phyloP scores from a whole-genome alignment of 2,888 invertebrate species.

The Lordiphosa andalusiaca region DNA sequence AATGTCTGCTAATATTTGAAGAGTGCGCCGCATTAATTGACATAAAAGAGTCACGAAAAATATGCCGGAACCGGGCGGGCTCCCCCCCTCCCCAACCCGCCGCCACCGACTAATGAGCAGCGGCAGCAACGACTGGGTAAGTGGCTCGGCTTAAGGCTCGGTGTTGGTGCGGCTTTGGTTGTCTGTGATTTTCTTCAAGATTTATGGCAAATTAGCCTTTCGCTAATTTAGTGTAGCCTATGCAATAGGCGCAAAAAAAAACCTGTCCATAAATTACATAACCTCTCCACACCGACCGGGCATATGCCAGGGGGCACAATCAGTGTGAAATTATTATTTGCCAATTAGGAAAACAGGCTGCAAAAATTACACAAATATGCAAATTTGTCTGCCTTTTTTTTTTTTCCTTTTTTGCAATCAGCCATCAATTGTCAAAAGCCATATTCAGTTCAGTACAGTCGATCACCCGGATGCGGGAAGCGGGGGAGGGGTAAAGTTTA shows the following conservation, averaged over 20 bases:
- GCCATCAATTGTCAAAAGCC: constrained; percentile 58
- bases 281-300: constrained; percentile 12
- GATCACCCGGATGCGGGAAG: constrained; percentile 1
- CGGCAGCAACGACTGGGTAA: constrained; percentile 10
- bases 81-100: neutral
- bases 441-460: constrained; percentile 31
- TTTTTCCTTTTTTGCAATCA: constrained; percentile 46
- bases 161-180: neutral
- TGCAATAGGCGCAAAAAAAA: constrained; percentile 37
- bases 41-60: constrained; percentile 46
- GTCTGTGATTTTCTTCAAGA: constrained; percentile 39
- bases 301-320: constrained; percentile 20
- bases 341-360: constrained; percentile 9
- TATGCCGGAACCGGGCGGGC: neutral
- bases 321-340: constrained; percentile 42
- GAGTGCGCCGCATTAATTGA: constrained; percentile 74
- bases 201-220: constrained; percentile 62
- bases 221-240: constrained; percentile 59
- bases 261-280: constrained; percentile 41
- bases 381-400: constrained; percentile 35
- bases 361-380: constrained; percentile 26
- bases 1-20: constrained; percentile 74
- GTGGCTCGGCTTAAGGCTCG: constrained; percentile 9
- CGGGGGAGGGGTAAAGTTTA: too few species aligned
- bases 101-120: neutral